Evolutionary conservation across 2,797 vertebrate species (phyloP).

Genomic region (Podarcis lilfordi): DNA sequence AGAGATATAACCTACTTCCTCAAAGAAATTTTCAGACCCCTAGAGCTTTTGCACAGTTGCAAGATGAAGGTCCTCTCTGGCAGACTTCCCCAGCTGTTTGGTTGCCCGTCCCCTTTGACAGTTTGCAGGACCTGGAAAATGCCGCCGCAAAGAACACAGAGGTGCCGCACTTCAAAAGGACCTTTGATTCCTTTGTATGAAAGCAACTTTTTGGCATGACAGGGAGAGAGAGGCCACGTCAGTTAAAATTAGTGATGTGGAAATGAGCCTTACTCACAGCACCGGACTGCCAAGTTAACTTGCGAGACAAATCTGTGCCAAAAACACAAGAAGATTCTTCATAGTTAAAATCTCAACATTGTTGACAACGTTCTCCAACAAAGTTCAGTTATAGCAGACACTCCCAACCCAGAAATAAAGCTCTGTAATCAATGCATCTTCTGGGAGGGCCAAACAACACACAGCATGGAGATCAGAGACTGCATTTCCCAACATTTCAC

Average conservation of each 20-base stretch:
- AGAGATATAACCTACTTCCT: constrained; percentile 34
- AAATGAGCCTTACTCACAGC: constrained; percentile 50
- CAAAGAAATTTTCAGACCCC: constrained; percentile 10
- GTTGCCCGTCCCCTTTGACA: constrained; percentile 12
- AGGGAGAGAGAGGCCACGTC: constrained; percentile 43
- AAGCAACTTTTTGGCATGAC: constrained; percentile 41
- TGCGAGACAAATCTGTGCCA: constrained; percentile 51
- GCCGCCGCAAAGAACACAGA: constrained; percentile 8
- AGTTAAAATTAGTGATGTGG: constrained; percentile 59
- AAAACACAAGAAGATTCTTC: constrained; percentile 36
- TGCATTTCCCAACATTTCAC: not conserved
- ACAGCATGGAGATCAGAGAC: not conserved
- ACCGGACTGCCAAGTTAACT: constrained; percentile 56
- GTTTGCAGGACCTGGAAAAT: constrained; percentile 23
- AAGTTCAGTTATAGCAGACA: constrained; percentile 27
- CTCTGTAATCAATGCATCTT: not conserved
- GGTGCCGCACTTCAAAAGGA: constrained; percentile 27
- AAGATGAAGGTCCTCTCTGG: not conserved
- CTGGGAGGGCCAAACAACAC: not conserved
- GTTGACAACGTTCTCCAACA: constrained; percentile 46
- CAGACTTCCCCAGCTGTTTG: constrained; percentile 19
- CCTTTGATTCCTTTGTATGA: constrained; percentile 40
- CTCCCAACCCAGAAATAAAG: not conserved
- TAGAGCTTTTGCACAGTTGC: constrained; percentile 3
- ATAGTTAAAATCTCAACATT: constrained; percentile 49